Conservation (phyloP, 2,113 vertebrate genomes). For the Lethenteron camtschaticum region DNA sequence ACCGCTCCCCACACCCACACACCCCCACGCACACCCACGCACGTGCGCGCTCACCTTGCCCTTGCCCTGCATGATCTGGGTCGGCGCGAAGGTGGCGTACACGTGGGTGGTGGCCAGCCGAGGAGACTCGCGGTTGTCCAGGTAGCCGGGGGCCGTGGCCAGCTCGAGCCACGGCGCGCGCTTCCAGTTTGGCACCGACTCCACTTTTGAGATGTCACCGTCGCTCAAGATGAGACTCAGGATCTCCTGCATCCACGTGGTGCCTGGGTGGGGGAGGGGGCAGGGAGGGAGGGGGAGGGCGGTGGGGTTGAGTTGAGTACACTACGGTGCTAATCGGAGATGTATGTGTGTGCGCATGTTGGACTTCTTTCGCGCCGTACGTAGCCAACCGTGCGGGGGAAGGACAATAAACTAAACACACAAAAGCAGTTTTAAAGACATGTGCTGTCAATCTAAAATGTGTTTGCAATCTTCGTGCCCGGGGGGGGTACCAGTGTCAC, state of each 20-base stretch:
- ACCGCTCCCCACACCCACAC: too few relatives aligned
- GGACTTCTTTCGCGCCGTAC: not conserved
- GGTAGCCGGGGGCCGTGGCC: constrained; percentile 14
- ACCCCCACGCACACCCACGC: too few relatives aligned
- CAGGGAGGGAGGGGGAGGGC: too few relatives aligned
- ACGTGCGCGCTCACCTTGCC: constrained; percentile 29
- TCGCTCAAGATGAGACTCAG: constrained; percentile 37
- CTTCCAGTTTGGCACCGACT: constrained; percentile 41
- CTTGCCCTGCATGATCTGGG: constrained; percentile 28
- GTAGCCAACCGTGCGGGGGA: too few relatives aligned
- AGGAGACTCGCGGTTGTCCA: constrained; percentile 20
- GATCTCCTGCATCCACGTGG: constrained; percentile 65
- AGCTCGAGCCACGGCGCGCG: constrained; percentile 52
- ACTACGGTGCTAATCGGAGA: too few relatives aligned
- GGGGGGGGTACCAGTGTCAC: too few relatives aligned
- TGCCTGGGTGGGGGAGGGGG: constrained; percentile 19
- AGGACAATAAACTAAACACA: not conserved
- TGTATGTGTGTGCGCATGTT: not conserved
- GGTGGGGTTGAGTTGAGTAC: not conserved
- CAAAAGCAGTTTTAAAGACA: too few relatives aligned
- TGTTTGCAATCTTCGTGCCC: too few relatives aligned
- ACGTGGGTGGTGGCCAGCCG: constrained; percentile 41
- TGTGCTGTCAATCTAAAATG: too few relatives aligned
- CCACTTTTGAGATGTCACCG: constrained; percentile 32
- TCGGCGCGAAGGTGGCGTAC: constrained; percentile 28